These are phyloP conservation scores for Agapornis canus DNA, from an alignment of 2,797 vertebrate species.

Conservation along the genomic window DNA sequence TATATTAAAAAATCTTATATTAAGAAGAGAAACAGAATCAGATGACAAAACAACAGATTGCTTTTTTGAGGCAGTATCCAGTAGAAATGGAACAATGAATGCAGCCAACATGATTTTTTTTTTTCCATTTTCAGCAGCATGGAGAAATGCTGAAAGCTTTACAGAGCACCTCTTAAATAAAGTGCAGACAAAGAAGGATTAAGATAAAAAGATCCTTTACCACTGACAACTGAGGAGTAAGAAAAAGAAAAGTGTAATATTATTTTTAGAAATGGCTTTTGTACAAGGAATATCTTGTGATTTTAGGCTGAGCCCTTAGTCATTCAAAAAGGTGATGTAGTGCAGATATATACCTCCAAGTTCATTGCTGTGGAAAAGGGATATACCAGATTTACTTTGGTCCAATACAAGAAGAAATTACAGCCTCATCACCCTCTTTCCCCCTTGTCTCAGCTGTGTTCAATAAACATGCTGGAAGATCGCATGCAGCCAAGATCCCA, in stretches of 20 bases:
- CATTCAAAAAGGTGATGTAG: not conserved
- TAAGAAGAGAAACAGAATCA: not conserved
- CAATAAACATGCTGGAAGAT: not conserved
- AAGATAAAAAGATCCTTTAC: not conserved
- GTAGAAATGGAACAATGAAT: not conserved
- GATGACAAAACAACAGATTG: not conserved
- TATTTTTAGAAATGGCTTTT: not conserved
- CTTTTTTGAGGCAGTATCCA: not conserved
- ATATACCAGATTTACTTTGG: not conserved
- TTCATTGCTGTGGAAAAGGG: not conserved
- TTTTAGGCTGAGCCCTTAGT: not conserved
- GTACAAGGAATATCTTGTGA: not conserved
- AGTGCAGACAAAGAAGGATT: not conserved
- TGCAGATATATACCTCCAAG: not conserved
- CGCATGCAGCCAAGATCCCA: not conserved
- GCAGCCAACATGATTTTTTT: not conserved
- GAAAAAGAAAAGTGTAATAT: not conserved
- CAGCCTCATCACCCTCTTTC: not conserved
- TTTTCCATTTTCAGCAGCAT: not conserved
- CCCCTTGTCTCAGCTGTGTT: not conserved
- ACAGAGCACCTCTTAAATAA: constrained; percentile 4
- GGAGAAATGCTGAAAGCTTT: not conserved
- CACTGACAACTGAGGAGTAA: not conserved
- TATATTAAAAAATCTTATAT: not conserved
- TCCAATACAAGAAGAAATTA: not conserved